These are phyloP conservation scores for Dasypogon diadema DNA, from an alignment of 2,888 invertebrate species.

Conservation along the genomic window DNA sequence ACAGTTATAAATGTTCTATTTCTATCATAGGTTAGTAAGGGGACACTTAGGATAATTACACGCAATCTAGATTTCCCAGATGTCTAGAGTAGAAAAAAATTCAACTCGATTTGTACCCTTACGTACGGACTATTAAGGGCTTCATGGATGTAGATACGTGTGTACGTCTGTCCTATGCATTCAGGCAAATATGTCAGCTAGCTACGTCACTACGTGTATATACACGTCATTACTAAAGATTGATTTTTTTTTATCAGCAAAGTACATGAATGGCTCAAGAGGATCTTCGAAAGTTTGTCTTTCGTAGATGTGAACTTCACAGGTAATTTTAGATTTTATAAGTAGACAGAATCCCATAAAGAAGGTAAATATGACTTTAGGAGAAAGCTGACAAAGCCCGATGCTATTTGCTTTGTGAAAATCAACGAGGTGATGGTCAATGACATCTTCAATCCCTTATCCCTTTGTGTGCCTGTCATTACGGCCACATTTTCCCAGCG, in stretches of 20 bases:
- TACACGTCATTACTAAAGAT: not conserved
- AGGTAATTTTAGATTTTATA: not conserved
- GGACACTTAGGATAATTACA: conserved; percentile 8
- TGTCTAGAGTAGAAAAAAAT: conserved; percentile 34
- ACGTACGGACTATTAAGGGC: conserved; percentile 13
- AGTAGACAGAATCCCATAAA: not conserved
- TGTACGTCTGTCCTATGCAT: not conserved
- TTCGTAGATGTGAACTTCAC: not conserved
- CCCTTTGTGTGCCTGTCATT: not conserved
- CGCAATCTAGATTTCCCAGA: conserved; percentile 42
- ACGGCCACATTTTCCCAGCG: not conserved
- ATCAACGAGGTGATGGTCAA: not conserved
- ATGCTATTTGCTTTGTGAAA: not conserved
- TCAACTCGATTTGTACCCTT: conserved; percentile 31
- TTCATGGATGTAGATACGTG: conserved; percentile 7
- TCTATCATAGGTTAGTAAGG: conserved; percentile 9
- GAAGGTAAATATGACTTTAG: conserved; percentile 4
- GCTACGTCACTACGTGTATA: not conserved
- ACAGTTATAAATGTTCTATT: not conserved
- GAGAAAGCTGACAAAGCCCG: not conserved
- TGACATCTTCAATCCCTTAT: not conserved
- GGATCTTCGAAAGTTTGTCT: conserved; percentile 18
- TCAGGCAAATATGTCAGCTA: conserved; percentile 26
- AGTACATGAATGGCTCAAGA: conserved; percentile 29
- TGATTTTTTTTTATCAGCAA: conserved; percentile 34